These are phyloP conservation scores for Forbesichthys papilliferus DNA, from an alignment of 2,113 vertebrate species.

Conservation along the genomic window DNA sequence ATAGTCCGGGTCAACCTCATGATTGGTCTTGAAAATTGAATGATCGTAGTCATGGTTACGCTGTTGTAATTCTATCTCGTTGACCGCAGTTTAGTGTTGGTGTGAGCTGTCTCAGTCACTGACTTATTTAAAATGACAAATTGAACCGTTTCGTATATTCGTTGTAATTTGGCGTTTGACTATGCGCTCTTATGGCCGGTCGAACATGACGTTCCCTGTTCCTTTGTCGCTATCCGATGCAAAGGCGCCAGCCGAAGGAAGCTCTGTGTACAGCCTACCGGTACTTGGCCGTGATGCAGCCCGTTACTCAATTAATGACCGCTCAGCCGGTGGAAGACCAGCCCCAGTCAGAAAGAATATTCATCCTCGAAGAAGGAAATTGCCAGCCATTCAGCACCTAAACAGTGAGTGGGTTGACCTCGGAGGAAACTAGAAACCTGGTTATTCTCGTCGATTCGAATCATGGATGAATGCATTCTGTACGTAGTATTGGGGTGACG, in stretches of 20 bases:
- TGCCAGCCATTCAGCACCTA: constrained; percentile 26
- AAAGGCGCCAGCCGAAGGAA: constrained; percentile 13
- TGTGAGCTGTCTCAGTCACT: too few relatives aligned
- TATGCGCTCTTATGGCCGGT: constrained; percentile 12
- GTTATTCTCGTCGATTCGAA: too few relatives aligned
- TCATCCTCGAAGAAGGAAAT: constrained; percentile 17
- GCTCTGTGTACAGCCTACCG: constrained; percentile 15
- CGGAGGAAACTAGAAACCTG: too few relatives aligned
- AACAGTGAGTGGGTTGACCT: constrained; percentile 42
- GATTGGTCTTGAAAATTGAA: too few relatives aligned
- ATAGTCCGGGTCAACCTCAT: too few relatives aligned
- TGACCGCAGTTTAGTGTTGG: too few relatives aligned
- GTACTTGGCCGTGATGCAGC: constrained; percentile 30
- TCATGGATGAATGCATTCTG: too few relatives aligned
- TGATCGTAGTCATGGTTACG: too few relatives aligned
- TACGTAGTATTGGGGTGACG: too few relatives aligned
- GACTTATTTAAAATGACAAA: too few relatives aligned
- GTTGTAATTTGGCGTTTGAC: neutral
- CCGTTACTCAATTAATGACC: constrained; percentile 14
- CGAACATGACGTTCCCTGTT: constrained; percentile 41
- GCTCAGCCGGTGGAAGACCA: constrained; percentile 30
- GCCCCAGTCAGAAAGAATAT: constrained; percentile 17
- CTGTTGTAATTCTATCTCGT: too few relatives aligned
- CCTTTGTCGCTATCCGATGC: constrained; percentile 17
- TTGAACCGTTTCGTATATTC: neutral